Percentiles rank a stretch among this genome's conserved stretches.
Conservation (phyloP, 92 coral and sea anemone genomes). For the Phenganax stokvisi region DNA sequence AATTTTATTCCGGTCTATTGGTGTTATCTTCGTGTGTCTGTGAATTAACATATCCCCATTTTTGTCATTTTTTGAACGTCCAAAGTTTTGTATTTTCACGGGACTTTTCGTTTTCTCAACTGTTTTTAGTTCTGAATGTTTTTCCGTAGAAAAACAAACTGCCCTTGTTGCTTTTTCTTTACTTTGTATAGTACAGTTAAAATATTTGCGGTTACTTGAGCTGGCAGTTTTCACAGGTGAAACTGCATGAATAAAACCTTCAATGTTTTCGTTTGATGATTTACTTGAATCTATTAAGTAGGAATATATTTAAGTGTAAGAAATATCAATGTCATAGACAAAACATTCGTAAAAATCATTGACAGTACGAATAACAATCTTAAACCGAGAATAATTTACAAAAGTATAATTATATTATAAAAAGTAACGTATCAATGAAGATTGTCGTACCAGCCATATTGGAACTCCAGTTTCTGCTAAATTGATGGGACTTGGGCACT, state of each 20-base stretch:
- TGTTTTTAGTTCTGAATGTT: slow-evolving; percentile 25
- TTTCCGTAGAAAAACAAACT: slow-evolving; percentile 37
- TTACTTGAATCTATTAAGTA: too few species aligned
- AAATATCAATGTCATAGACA: too few species aligned
- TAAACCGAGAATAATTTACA: too few species aligned
- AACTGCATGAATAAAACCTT: not conserved
- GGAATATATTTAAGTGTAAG: too few species aligned
- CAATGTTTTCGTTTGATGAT: too few species aligned
- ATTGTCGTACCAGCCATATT: too few species aligned
- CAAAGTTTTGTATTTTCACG: slow-evolving; percentile 15
- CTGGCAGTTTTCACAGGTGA: slow-evolving; percentile 1
- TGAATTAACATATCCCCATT: slow-evolving; percentile 1
- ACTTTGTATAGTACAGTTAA: slow-evolving; percentile 32
- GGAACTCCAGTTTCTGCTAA: too few species aligned
- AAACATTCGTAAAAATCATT: too few species aligned
- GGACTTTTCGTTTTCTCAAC: slow-evolving; percentile 28
- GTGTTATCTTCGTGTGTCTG: not conserved
- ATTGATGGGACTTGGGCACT: too few species aligned
- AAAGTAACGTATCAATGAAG: too few species aligned
- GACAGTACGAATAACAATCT: too few species aligned
- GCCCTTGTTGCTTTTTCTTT: slow-evolving; percentile 26
- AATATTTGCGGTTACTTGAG: slow-evolving; percentile 2
- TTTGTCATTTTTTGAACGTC: not conserved
- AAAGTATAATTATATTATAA: too few species aligned
- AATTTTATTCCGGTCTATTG: not conserved